phyloP scores from a whole-genome alignment of 2,113 vertebrate species.

The Acanthisitta chloris region DNA sequence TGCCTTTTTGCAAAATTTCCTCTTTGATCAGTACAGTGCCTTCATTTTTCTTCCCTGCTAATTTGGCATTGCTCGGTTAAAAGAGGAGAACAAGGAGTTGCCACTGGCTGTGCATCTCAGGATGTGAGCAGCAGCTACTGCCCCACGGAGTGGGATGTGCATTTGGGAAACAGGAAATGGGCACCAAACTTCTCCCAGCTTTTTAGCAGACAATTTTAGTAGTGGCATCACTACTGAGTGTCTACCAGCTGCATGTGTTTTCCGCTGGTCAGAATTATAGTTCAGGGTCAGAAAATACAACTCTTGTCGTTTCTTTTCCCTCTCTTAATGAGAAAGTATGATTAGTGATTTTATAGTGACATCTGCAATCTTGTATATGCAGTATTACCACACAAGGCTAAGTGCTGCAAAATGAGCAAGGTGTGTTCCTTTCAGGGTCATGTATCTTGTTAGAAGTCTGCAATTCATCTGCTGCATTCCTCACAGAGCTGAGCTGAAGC shows the following conservation, averaged over 20 bases:
- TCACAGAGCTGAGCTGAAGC: not conserved
- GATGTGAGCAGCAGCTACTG: not conserved
- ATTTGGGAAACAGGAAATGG: not conserved
- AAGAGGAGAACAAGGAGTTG: not conserved
- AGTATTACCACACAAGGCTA: not conserved
- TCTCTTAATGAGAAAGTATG: not conserved
- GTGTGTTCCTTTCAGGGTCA: not conserved
- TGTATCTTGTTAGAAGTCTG: not conserved
- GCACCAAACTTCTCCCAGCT: not conserved
- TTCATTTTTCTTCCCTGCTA: not conserved
- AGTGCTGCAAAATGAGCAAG: not conserved
- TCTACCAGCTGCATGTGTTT: not conserved
- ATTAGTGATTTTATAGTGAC: not conserved
- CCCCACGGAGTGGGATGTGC: accelerated
- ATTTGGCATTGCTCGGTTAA: not conserved
- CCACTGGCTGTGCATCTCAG: not conserved
- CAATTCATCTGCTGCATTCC: not conserved
- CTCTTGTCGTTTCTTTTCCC: not conserved
- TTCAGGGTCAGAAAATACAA: not conserved
- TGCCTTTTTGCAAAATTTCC: not conserved
- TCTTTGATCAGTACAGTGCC: slow-evolving; percentile 15
- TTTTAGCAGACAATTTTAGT: not conserved
- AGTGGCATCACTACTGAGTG: not conserved
- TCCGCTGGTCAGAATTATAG: not conserved
- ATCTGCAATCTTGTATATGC: not conserved